phyloP scores from a whole-genome alignment of 1,140 invertebrate species.

The Pogonognathellus flavescens region DNA sequence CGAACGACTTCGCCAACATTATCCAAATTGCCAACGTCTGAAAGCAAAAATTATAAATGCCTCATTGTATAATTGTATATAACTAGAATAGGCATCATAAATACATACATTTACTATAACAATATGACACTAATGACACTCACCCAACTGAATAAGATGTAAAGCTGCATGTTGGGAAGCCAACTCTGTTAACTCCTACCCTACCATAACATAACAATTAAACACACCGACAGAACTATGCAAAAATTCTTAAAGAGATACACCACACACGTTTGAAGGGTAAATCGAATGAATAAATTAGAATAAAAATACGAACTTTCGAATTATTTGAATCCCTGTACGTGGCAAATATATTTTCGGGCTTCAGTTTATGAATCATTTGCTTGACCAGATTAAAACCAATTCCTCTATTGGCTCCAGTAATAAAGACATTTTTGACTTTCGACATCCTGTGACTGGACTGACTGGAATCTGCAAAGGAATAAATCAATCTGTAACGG shows the following conservation, averaged over 20 bases:
- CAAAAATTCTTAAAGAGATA: neutral
- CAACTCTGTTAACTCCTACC: conserved; percentile 60
- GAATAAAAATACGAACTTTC: conserved; percentile 70
- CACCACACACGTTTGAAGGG: too few relatives aligned
- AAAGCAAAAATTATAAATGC: neutral
- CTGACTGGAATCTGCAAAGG: too few relatives aligned
- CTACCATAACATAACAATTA: too few relatives aligned
- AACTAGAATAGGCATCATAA: too few relatives aligned
- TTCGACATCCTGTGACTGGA: conserved; percentile 8
- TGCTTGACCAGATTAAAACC: conserved; percentile 87
- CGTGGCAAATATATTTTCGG: conserved; percentile 79
- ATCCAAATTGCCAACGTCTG: conserved; percentile 78
- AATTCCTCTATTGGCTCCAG: conserved; percentile 74
- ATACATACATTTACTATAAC: neutral
- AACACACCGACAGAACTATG: conserved; percentile 8
- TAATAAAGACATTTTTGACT: conserved; percentile 55
- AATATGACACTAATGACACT: neutral
- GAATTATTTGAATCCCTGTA: conserved; percentile 80
- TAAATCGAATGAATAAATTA: neutral
- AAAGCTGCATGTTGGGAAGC: conserved; percentile 49
- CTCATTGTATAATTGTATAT: too few relatives aligned
- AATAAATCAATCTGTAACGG: too few relatives aligned
- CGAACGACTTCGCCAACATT: conserved; percentile 75
- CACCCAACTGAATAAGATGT: conserved; percentile 62
- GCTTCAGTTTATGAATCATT: conserved; percentile 70